Percentiles rank a stretch among this genome's conserved stretches.
Conservation (phyloP, 2,888 invertebrate species). For the Chrysodeixis includens region DNA sequence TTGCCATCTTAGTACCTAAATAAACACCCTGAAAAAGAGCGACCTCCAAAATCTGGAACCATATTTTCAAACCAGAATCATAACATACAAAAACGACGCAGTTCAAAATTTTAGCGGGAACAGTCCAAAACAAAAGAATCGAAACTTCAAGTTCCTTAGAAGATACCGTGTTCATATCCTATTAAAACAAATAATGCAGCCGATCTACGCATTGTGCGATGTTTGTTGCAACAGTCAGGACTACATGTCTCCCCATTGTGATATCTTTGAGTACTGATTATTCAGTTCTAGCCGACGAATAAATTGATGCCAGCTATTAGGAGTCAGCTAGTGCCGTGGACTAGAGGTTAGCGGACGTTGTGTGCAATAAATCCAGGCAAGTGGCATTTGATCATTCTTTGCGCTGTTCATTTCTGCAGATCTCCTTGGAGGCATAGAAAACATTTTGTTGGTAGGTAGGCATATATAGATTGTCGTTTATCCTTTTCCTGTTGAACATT, state of each 20-base stretch:
- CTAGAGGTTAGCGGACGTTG: background rate
- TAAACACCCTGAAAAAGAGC: too few species aligned
- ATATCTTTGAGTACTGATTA: conserved; percentile 11
- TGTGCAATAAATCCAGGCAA: conserved; percentile 4
- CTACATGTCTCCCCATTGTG: conserved; percentile 17
- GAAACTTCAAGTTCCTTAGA: background rate
- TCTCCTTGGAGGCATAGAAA: too few species aligned
- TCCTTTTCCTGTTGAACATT: too few species aligned
- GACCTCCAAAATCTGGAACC: too few species aligned
- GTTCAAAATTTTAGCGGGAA: too few species aligned
- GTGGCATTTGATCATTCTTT: background rate
- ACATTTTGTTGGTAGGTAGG: too few species aligned
- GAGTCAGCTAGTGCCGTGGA: background rate
- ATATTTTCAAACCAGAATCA: too few species aligned
- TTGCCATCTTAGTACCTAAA: too few species aligned
- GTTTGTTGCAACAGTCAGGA: conserved; percentile 17
- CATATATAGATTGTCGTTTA: too few species aligned
- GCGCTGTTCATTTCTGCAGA: too few species aligned
- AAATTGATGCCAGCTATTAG: conserved; percentile 5
- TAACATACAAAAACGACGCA: too few species aligned
- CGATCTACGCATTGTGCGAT: background rate
- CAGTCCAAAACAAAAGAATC: too few species aligned
- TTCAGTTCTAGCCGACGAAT: background rate
- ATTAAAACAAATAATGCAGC: background rate
- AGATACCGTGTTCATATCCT: background rate